These are phyloP conservation scores for Tiliqua scincoides DNA, from an alignment of 2,113 vertebrate species.

Conservation along the genomic window DNA sequence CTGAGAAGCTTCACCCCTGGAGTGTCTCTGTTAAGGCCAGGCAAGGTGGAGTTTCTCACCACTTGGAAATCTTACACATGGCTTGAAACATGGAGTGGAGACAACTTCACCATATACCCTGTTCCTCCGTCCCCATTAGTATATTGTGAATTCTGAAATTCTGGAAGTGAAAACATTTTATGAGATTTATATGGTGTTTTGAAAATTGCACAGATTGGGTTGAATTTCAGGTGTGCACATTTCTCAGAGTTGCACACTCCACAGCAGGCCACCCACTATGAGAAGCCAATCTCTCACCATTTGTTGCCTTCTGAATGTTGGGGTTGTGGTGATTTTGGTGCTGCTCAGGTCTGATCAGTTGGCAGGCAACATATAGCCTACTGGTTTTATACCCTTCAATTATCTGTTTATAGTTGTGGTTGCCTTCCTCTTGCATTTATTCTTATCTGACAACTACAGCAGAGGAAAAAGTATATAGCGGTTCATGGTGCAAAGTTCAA, in stretches of 20 bases:
- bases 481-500: neutral
- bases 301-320: too few species aligned
- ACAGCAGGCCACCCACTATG: too few species aligned
- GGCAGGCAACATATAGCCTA: slow-evolving; percentile 4
- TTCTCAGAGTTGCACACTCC: neutral
- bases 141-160: neutral
- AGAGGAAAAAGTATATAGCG: neutral
- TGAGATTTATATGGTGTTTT: neutral
- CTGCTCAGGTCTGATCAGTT: neutral
- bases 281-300: neutral
- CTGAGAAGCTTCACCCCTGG: neutral
- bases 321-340: neutral
- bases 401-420: slow-evolving; percentile 28
- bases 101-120: neutral
- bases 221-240: neutral
- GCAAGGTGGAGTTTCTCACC: neutral
- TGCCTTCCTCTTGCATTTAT: slow-evolving; percentile 42
- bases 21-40: neutral
- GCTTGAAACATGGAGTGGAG: neutral
- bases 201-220: neutral
- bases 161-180: neutral
- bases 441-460: slow-evolving; percentile 27
- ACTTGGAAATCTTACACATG: neutral
- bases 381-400: slow-evolving; percentile 28
- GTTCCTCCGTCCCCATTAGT: too few species aligned